Evolutionary conservation across 2,888 invertebrate genomes (phyloP).

Genomic region (Leucoptera coffeella): DNA sequence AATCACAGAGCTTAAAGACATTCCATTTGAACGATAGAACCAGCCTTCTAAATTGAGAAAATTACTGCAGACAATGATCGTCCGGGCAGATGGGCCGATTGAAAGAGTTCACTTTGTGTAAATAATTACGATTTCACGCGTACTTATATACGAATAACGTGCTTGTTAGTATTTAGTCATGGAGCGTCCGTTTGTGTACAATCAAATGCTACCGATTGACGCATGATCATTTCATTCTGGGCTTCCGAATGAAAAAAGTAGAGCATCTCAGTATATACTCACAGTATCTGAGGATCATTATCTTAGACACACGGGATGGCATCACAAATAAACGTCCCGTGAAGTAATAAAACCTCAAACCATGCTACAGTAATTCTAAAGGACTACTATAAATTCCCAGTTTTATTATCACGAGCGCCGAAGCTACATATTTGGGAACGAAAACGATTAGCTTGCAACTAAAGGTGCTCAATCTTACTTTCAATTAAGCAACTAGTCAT

Average conservation of each 20-base stretch:
- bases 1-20: too few species aligned
- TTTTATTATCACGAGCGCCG: constrained; percentile 48
- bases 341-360: constrained; percentile 47
- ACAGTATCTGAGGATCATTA: too few species aligned
- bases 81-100: constrained; percentile 11
- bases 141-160: constrained; percentile 24
- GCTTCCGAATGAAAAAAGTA: too few species aligned
- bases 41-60: constrained; percentile 3
- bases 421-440: too few species aligned
- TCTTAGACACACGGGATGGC: too few species aligned
- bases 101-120: constrained; percentile 19
- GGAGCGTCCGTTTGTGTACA: constrained; percentile 22
- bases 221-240: too few species aligned
- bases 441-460: too few species aligned
- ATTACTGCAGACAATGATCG: constrained; percentile 4
- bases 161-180: constrained; percentile 40
- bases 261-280: too few species aligned
- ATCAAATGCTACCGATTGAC: constrained; percentile 3
- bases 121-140: constrained; percentile 45
- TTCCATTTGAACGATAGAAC: too few species aligned
- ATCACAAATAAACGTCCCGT: too few species aligned
- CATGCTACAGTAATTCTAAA: constrained; percentile 44
- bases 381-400: constrained; percentile 50
- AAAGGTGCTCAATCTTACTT: too few species aligned
- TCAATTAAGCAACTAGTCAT: too few species aligned